phyloP scores from a whole-genome alignment of 2,888 invertebrate species.

The Acanthococcus lagerstroemiae region DNA sequence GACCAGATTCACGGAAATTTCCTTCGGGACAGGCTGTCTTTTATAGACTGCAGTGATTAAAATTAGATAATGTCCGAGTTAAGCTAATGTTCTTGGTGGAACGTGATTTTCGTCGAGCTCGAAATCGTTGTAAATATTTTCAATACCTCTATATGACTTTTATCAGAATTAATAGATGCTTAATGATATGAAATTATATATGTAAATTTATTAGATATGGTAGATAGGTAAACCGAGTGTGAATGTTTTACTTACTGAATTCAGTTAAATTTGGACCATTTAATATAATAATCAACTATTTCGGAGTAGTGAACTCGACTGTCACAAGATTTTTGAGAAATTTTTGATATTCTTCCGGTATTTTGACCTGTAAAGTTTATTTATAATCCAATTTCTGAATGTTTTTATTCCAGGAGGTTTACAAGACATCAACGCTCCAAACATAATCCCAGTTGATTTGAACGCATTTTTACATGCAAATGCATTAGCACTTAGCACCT shows the following conservation, averaged over 20 bases:
- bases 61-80: slow-evolving; percentile 2
- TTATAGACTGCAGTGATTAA: background rate
- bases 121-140: too few relatives aligned
- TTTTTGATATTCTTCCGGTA: too few relatives aligned
- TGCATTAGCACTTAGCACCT: slow-evolving; percentile 52
- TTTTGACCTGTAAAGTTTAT: background rate
- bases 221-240: too few relatives aligned
- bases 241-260: too few relatives aligned
- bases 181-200: background rate
- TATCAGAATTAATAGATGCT: too few relatives aligned
- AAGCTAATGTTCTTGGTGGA: too few relatives aligned
- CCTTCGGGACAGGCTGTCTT: background rate
- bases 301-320: slow-evolving; percentile 20
- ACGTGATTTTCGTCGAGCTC: too few relatives aligned
- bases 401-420: slow-evolving; percentile 43
- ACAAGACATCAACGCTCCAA: slow-evolving; percentile 52
- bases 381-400: background rate
- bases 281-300: background rate
- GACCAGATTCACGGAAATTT: background rate
- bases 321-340: too few relatives aligned
- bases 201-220: too few relatives aligned
- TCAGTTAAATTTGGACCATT: too few relatives aligned
- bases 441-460: slow-evolving; percentile 72
- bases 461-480: slow-evolving; percentile 66
- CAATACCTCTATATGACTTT: too few relatives aligned